Evolutionary conservation across 2,888 invertebrate genomes (phyloP).

Genomic region (Macrosoma leucophasiata): DNA sequence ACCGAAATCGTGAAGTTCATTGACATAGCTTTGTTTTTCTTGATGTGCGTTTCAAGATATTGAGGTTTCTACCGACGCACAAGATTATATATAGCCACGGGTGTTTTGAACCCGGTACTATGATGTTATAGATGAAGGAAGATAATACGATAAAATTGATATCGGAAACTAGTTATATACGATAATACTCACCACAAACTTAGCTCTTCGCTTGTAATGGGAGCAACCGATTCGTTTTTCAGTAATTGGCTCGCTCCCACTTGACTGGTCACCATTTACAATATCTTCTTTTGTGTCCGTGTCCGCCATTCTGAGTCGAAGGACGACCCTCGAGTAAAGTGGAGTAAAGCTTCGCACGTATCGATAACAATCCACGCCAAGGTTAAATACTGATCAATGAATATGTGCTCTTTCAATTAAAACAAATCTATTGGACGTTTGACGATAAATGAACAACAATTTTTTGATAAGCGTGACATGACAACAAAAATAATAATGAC

Average conservation of each 20-base stretch:
- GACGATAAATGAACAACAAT: slow-evolving; percentile 26
- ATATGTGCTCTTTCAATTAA: slow-evolving; percentile 21
- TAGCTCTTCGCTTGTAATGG: slow-evolving; percentile 89
- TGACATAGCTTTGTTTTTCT: slow-evolving; percentile 53
- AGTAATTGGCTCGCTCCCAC: slow-evolving; percentile 31
- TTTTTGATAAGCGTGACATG: slow-evolving; percentile 25
- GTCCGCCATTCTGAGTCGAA: slow-evolving; percentile 52
- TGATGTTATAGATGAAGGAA: slow-evolving; percentile 1
- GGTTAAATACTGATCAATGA: slow-evolving; percentile 14
- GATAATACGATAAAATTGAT: slow-evolving; percentile 11
- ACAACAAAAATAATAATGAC: slow-evolving; percentile 1
- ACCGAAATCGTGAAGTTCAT: slow-evolving; percentile 34
- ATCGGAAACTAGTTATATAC: slow-evolving; percentile 8
- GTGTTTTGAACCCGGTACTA: slow-evolving; percentile 34
- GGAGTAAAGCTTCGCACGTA: slow-evolving; percentile 17
- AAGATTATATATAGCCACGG: slow-evolving; percentile 48
- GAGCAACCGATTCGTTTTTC: slow-evolving; percentile 82
- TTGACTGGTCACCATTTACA: slow-evolving; percentile 39
- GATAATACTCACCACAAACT: slow-evolving; percentile 84
- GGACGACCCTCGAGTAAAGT: too few species aligned
- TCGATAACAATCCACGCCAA: slow-evolving; percentile 17
- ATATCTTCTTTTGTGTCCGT: slow-evolving; percentile 39
- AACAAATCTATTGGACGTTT: slow-evolving; percentile 23
- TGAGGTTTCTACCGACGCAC: slow-evolving; percentile 38
- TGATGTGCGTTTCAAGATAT: slow-evolving; percentile 36